These are phyloP conservation scores for Melanargia galathea DNA, from an alignment of 2,888 invertebrate species.

Conservation along the genomic window DNA sequence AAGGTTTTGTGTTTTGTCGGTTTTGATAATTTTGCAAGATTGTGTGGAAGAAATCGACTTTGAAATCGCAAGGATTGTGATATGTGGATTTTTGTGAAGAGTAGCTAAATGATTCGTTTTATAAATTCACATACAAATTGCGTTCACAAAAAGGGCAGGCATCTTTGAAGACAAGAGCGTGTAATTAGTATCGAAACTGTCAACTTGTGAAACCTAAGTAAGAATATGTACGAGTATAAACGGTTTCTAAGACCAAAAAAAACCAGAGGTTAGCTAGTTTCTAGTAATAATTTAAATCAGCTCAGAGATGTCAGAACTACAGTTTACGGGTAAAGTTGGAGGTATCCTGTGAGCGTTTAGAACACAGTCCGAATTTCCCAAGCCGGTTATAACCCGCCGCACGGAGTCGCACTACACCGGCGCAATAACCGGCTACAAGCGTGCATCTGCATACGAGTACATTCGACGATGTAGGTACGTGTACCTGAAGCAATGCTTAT, in stretches of 20 bases:
- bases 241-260: too few species aligned
- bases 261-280: background rate
- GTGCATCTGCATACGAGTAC: slow-evolving; percentile 17
- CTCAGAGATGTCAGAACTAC: background rate
- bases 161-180: too few species aligned
- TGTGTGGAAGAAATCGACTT: too few species aligned
- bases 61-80: too few species aligned
- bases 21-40: background rate
- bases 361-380: slow-evolving; percentile 19
- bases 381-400: slow-evolving; percentile 1
- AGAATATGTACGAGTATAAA: too few species aligned
- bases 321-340: slow-evolving; percentile 4
- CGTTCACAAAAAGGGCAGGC: too few species aligned
- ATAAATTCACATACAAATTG: too few species aligned
- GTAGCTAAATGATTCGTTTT: too few species aligned
- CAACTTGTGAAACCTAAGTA: too few species aligned
- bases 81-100: too few species aligned
- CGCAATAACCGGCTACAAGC: slow-evolving; percentile 14
- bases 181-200: too few species aligned
- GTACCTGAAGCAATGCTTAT: background rate
- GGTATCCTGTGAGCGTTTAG: slow-evolving; percentile 2
- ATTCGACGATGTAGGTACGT: background rate
- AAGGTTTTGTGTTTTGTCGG: too few species aligned
- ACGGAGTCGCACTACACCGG: background rate
- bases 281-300: background rate